These are phyloP conservation scores for Cyaniris semiargus DNA, from an alignment of 2,888 invertebrate genomes.

Conservation along the genomic window DNA sequence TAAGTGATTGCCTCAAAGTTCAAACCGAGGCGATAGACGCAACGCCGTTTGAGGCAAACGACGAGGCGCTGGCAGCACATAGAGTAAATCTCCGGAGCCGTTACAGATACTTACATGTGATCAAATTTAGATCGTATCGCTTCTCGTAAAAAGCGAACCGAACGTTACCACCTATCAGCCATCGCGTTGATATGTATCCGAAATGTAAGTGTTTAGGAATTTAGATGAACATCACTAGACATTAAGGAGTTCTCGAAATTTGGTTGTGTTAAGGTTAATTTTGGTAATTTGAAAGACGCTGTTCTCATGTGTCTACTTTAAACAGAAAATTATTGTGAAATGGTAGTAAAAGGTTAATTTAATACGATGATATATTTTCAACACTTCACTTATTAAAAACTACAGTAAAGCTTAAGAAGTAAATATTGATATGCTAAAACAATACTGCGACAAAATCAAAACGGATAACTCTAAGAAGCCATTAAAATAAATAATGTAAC, in stretches of 20 bases:
- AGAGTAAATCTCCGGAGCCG: slow-evolving; percentile 40
- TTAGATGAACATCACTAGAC: slow-evolving; percentile 15
- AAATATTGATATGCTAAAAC: background rate
- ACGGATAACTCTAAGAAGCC: background rate
- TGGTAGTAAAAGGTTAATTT: background rate
- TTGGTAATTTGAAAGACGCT: background rate
- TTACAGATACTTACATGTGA: slow-evolving; percentile 39
- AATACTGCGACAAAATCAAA: no score
- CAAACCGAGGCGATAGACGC: slow-evolving; percentile 47
- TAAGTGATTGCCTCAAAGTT: slow-evolving; percentile 56
- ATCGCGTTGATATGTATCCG: slow-evolving; percentile 18
- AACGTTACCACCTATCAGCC: slow-evolving; percentile 37
- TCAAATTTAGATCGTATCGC: slow-evolving; percentile 40
- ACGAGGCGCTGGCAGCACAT: slow-evolving; percentile 33
- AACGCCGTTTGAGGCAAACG: slow-evolving; percentile 35
- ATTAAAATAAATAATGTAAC: background rate
- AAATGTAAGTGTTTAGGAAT: slow-evolving; percentile 18
- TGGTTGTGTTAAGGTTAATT: background rate
- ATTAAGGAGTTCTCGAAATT: slow-evolving; percentile 9
- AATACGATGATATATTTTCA: background rate
- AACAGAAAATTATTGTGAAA: background rate
- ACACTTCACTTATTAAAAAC: background rate
- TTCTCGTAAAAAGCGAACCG: slow-evolving; percentile 35
- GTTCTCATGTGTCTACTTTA: background rate
- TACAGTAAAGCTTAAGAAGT: background rate